Base-by-base conservation (phyloP, 1,140 invertebrate species). In the Trichoplusia ni region DNA sequence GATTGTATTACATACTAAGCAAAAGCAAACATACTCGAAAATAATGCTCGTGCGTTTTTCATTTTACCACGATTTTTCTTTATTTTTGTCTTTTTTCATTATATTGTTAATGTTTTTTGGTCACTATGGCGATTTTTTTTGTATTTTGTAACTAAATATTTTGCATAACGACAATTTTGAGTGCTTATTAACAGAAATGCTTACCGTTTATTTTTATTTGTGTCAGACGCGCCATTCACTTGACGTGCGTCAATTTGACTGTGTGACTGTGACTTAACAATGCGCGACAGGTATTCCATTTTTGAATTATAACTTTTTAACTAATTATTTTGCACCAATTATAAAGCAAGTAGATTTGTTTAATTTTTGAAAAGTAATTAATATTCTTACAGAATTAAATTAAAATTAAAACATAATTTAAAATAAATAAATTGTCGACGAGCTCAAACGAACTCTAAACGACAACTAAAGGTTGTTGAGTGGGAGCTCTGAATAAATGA, bases 201-300 rank as follows among this genome's bases (percentile, higher is more conserved):
- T 84, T 65, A 89, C 86, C 75, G 64, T 67, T 82, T 81, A 71
- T 51, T 71, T 56, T 72, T 73, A 35, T 62, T 29, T 58, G 60
- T 58, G 56, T 74, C 64, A 62, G 59, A 54, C 62, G 77, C 64
- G 73, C 84, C 84, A 82, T 86, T 89, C 68, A 82, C 51, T 33
- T 84, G 86, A 83, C 78, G 69, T 67, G 54, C 53, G 72, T 85
- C 82, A 73, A 81, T 64, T 56, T 84, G 73, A 19, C 66, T 71
- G 58, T 82, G 73, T 9, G 79, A 79, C 59, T 82, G 73, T 9
- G 79, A 79, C 59, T 82, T 85, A 11, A 82, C 75, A 78, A 84
- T 84, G 19, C 77, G 80, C 1, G 75, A 69, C 31, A 80, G 33
- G 29, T 79, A 84, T 79, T 87, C 86, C 84, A 89, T 89, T 76